Evolutionary conservation across 1,140 invertebrate genomes (phyloP), one percentile per base, ranked within the genome.

Genomic region (Pinna nobilis): DNA sequence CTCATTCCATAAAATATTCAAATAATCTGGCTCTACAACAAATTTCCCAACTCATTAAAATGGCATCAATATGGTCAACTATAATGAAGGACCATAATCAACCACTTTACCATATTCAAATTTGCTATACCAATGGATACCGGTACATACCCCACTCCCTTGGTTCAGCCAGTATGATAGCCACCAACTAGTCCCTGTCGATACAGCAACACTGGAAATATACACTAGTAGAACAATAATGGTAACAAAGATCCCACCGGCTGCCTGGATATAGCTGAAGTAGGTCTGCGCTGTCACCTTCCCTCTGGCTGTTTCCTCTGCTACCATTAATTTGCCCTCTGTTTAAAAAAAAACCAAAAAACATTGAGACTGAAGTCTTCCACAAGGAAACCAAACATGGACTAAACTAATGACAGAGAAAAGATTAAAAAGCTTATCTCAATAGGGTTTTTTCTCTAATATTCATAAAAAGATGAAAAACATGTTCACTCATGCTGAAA

Each of bases 161-260:
- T 90, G 86, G 23, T 88, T 85, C 32, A 94, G 89, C 94, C 94
- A 94, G 70, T 89, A 84, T 6, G 93, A 91, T 1, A 94, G 87
- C 92, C 93, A 94, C 91, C 92, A 93, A 61, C 91, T 92, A 70
- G 92, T 92, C 68, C 93, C 93, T 23, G 89, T 87, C 18, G 91
- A 90, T 20, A 90, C 89, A 1, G 90, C 91, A 33, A 93, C 90
- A 74, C 92, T 92, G 7, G 93, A 39, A 2, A 92, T 79, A 71
- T 94, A 93, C 25, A 88, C 87, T 0, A 92, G 55, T 35, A 93
- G 71, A 6, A 93, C 89, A 15, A 92, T 61, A 23, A 88, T 18
- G 39, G 88, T 85, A 0, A 93, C 44, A 1, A 90, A 76, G 70
- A 90, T 90, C 4, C 93, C 93, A 18, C 94, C 94, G 15, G 91